These are phyloP conservation scores for Nothobranchius furzeri DNA, from an alignment of 2,113 vertebrate genomes.

Conservation along the genomic window DNA sequence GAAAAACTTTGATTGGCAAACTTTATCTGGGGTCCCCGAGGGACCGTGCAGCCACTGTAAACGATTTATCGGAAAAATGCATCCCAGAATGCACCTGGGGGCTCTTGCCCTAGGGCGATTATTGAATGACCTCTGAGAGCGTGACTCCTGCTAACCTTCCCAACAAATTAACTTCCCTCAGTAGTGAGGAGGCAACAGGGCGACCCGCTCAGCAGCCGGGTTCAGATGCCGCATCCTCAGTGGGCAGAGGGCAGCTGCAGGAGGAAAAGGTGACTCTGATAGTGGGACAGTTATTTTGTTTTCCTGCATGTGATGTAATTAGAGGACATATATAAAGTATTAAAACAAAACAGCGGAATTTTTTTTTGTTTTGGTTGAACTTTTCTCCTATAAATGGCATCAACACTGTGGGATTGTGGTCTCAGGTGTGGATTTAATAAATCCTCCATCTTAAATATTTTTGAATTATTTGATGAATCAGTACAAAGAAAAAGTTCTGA, in stretches of 20 bases:
- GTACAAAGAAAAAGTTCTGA: no score
- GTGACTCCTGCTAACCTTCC: constrained; percentile 66
- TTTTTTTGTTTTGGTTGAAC: no score
- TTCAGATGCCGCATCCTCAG: constrained; percentile 20
- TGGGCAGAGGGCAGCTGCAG: constrained; percentile 11
- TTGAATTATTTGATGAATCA: no score
- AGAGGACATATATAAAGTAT: no score
- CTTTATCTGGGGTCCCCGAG: constrained; percentile 76
- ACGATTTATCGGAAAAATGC: constrained; percentile 80
- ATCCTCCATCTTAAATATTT: no score
- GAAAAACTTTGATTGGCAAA: constrained; percentile 78
- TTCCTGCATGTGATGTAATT: no score
- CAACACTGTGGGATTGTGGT: no score
- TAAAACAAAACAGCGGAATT: no score
- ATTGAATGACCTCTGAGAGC: constrained; percentile 81
- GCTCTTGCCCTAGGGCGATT: constrained; percentile 72
- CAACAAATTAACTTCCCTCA: constrained; percentile 69
- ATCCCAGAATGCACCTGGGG: constrained; percentile 79
- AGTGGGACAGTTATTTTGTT: neutral
- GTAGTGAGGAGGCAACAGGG: constrained; percentile 43
- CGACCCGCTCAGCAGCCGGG: constrained; percentile 22
- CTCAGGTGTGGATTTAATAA: no score
- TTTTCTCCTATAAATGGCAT: no score
- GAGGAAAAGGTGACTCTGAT: neutral
- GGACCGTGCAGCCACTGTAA: constrained; percentile 74